Evolutionary conservation across 1,140 invertebrate species (phyloP), one percentile per base, ranked within the genome.

Genomic region (Drosophila arizonae): DNA sequence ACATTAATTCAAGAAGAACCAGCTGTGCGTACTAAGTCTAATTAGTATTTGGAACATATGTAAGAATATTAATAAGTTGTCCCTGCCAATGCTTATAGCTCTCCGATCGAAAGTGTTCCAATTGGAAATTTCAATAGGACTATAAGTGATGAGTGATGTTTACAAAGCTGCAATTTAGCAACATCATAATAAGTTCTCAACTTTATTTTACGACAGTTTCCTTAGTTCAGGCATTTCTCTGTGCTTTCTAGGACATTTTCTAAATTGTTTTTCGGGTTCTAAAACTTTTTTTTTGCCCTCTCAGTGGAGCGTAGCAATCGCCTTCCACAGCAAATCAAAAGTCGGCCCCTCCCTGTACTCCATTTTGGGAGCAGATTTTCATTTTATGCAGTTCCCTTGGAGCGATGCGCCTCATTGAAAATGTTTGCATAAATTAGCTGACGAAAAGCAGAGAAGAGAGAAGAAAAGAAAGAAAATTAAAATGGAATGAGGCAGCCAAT

Each of bases 371-470:
- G 60, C 39, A 62, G 28, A 50, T 50, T 60, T 74, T 50, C 52
- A 74, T 69, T 52, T 39, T 6, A 48, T 61, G 79, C 43, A 66
- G 48, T 55, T 8, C 55, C 78, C 30, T 51, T 52, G 39, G 46
- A 43, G 30, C 15, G 45, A 24, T 74, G 61, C 64, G 82, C 54
- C 79, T 69, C 82, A 86, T 64, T 82, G 84, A 87, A 72, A 87
- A 88, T 79, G 76, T 87, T 87, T 87, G 82, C 82, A 87, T 87
- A 87, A 87, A 87, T 87, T 87, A 87, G 79, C 58, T 48, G 72
- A 72, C 64, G 55, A 75, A 79, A 81, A 62, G 63, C 28, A 39
- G 36, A 33, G 50, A 17, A 30, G 17, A 17, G 17, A 17, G 17
- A 6, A 11, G 21, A 30, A 51, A 30, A 57, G 8, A 26, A 6